These are phyloP conservation scores for Sinella curviseta DNA, from an alignment of 1,140 invertebrate species.

Conservation along the genomic window DNA sequence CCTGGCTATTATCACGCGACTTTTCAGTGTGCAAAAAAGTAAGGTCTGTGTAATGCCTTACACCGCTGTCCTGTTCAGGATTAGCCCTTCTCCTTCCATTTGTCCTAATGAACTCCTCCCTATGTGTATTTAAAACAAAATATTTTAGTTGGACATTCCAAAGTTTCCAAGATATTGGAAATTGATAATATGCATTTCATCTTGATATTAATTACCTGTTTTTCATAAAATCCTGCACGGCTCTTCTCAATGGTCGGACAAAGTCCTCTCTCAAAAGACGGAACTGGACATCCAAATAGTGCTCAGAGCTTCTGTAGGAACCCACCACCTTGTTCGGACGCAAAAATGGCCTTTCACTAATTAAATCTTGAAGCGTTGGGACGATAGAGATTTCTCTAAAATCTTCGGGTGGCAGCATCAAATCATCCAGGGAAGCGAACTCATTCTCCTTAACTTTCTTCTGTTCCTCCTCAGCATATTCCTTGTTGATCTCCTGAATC, in stretches of 20 bases:
- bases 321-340: conserved; percentile 64
- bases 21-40: not conserved
- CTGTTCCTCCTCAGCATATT: not conserved
- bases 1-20: not conserved
- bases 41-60: not conserved
- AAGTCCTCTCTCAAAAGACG: conserved; percentile 66
- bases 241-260: conserved; percentile 36
- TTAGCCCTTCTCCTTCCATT: not conserved
- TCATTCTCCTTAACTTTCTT: not conserved
- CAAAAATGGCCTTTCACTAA: conserved; percentile 54
- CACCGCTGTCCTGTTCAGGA: not conserved
- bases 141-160: too few relatives aligned
- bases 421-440: conserved; percentile 22
- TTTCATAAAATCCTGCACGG: conserved; percentile 36
- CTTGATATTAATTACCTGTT: too few relatives aligned
- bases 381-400: conserved; percentile 36
- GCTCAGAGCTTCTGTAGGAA: conserved; percentile 63
- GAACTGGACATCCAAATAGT: conserved; percentile 78
- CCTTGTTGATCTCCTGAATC: not conserved
- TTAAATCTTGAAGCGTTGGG: conserved; percentile 36
- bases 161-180: too few relatives aligned
- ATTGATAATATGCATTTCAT: too few relatives aligned
- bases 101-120: not conserved
- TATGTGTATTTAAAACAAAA: not conserved
- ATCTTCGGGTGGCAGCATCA: conserved; percentile 25